Percentiles rank a stretch among this genome's conserved stretches.
Evolutionary conservation across 2,888 invertebrate species (phyloP).

Genomic region (Nudaria mundana): DNA sequence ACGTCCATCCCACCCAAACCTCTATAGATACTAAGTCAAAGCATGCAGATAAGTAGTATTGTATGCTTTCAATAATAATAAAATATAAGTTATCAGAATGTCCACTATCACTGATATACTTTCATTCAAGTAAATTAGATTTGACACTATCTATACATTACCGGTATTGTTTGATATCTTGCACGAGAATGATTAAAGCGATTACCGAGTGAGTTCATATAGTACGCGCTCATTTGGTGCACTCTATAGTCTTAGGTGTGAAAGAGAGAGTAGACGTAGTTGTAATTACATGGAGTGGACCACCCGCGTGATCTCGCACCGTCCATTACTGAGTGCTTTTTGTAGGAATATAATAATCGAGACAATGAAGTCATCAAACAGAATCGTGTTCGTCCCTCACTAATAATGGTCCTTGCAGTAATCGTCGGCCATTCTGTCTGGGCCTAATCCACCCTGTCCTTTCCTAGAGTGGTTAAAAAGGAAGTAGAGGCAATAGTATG

Average conservation of each 20-base stretch:
- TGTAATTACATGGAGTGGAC: constrained; percentile 69
- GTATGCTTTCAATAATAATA: constrained; percentile 1
- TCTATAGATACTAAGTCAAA: constrained; percentile 5
- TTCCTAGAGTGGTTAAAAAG: no score
- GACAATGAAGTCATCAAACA: constrained; percentile 72
- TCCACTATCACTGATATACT: constrained; percentile 5
- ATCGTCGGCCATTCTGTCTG: constrained; percentile 7
- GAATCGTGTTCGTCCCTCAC: constrained; percentile 29
- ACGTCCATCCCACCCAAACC: constrained; percentile 6
- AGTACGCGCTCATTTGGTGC: constrained; percentile 14
- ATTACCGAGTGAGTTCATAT: constrained; percentile 26
- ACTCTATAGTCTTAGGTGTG: constrained; percentile 30
- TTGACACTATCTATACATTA: constrained; percentile 20
- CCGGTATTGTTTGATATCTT: constrained; percentile 33
- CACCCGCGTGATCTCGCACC: constrained; percentile 61
- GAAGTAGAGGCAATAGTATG: no score
- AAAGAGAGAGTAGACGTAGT: constrained; percentile 44
- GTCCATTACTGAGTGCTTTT: constrained; percentile 58
- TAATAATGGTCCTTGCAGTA: constrained; percentile 13
- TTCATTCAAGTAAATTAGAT: constrained; percentile 11
- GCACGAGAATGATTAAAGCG: constrained; percentile 28
- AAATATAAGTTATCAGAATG: not conserved
- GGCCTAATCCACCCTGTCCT: constrained; percentile 14
- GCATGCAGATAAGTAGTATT: not conserved
- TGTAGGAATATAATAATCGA: constrained; percentile 59